phyloP scores from a whole-genome alignment of 2,888 invertebrate species.

The Cryptocephalus moraei region DNA sequence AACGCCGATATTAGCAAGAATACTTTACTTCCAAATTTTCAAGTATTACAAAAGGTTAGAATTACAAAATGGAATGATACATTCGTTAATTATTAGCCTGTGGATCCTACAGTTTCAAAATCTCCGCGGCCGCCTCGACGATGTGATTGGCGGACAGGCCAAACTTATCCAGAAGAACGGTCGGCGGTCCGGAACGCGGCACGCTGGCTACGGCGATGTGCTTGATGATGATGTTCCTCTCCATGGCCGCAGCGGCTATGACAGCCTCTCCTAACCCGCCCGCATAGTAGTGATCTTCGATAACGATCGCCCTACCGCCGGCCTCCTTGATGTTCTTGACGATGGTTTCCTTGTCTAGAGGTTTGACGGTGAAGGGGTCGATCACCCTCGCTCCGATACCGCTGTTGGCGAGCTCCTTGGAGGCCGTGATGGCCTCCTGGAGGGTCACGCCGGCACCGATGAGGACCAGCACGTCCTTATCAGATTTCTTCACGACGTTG shows the following conservation, averaged over 20 bases:
- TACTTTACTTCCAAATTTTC: too few relatives aligned
- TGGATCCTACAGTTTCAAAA: constrained; percentile 42
- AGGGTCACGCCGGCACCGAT: constrained; percentile 93
- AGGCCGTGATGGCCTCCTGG: constrained; percentile 80
- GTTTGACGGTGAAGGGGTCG: constrained; percentile 95
- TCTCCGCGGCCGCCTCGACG: constrained; percentile 54
- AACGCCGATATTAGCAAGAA: too few relatives aligned
- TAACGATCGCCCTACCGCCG: constrained; percentile 77
- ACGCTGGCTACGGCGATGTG: constrained; percentile 72
- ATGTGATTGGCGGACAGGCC: constrained; percentile 81
- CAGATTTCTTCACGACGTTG: constrained; percentile 66
- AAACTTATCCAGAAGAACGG: constrained; percentile 75
- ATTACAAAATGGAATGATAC: background rate
- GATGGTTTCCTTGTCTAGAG: constrained; percentile 74
- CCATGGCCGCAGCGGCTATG: constrained; percentile 62
- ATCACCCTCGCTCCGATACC: constrained; percentile 73
- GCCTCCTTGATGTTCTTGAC: constrained; percentile 64
- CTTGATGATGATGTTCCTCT: constrained; percentile 60
- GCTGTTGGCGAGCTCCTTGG: constrained; percentile 57
- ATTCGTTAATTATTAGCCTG: background rate
- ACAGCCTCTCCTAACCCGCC: constrained; percentile 98
- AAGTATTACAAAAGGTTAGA: background rate
- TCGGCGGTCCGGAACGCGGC: constrained; percentile 89
- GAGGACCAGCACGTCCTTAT: constrained; percentile 71
- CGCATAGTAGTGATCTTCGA: constrained; percentile 95